Conservation (phyloP, 1,140 invertebrate species). For the Thaumatotibia leucotreta region DNA sequence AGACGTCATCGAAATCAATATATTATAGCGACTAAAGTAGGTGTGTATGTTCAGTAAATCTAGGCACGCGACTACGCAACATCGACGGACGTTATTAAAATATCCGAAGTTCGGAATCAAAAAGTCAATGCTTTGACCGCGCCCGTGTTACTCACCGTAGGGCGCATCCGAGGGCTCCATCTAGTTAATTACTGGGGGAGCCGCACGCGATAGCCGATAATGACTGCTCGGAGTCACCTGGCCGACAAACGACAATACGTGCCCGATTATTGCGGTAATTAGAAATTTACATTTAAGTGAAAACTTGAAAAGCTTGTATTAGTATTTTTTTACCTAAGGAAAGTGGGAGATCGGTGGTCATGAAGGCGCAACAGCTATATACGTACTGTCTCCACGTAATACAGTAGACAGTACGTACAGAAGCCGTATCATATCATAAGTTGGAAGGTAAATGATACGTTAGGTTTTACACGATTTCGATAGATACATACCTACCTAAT, state of each 20-base stretch:
- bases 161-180: constrained; percentile 21
- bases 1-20: too few species aligned
- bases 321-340: background rate
- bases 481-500: too few species aligned
- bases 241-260: background rate
- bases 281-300: background rate
- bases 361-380: too few species aligned
- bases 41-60: too few species aligned
- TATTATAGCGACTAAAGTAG: too few species aligned
- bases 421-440: too few species aligned
- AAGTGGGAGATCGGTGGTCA: too few species aligned
- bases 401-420: too few species aligned
- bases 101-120: background rate
- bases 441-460: too few species aligned
- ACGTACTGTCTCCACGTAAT: too few species aligned
- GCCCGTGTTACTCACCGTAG: constrained; percentile 6
- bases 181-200: constrained; percentile 45
- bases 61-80: background rate
- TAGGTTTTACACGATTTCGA: too few species aligned
- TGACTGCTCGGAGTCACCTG: background rate
- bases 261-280: background rate
- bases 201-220: constrained; percentile 13
- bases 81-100: background rate
- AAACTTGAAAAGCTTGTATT: background rate
- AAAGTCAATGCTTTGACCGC: background rate